Evolutionary conservation across 2,797 vertebrate genomes (phyloP).

Genomic region (Propithecus deckenii): DNA sequence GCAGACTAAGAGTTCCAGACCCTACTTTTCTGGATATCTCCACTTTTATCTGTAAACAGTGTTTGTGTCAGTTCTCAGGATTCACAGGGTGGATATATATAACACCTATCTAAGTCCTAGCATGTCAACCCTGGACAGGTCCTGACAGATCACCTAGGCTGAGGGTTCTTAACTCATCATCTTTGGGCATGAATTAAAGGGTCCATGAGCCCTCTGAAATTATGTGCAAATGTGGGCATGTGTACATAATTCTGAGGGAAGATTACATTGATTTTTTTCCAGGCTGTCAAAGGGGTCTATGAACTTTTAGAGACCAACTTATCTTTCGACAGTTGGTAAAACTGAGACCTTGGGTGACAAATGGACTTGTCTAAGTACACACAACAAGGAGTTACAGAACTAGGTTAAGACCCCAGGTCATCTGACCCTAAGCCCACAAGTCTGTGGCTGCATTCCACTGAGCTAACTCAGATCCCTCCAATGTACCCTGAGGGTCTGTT

Average conservation of each 20-base stretch:
- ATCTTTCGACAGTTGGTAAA: background rate
- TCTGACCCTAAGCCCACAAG: background rate
- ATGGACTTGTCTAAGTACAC: background rate
- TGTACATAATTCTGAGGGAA: background rate
- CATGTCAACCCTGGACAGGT: background rate
- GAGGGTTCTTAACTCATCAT: background rate
- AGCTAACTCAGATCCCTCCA: background rate
- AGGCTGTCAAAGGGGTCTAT: background rate
- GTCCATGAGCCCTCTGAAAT: background rate
- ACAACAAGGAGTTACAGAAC: background rate
- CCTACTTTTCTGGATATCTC: conserved; percentile 12
- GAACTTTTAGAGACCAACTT: background rate
- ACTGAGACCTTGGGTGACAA: background rate
- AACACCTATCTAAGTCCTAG: background rate
- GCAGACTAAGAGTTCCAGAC: background rate
- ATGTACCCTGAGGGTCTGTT: background rate
- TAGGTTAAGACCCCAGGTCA: background rate
- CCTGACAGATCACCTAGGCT: background rate
- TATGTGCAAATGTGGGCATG: background rate
- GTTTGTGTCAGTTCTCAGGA: background rate
- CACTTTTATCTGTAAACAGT: conserved; percentile 13
- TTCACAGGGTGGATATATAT: background rate
- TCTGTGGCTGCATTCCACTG: background rate
- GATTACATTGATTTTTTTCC: background rate
- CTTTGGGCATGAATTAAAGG: background rate